Percentiles rank a stretch among this genome's conserved stretches.
These are phyloP conservation scores for Cylas formicarius DNA, from an alignment of 1,140 invertebrate genomes.

Conservation along the genomic window DNA sequence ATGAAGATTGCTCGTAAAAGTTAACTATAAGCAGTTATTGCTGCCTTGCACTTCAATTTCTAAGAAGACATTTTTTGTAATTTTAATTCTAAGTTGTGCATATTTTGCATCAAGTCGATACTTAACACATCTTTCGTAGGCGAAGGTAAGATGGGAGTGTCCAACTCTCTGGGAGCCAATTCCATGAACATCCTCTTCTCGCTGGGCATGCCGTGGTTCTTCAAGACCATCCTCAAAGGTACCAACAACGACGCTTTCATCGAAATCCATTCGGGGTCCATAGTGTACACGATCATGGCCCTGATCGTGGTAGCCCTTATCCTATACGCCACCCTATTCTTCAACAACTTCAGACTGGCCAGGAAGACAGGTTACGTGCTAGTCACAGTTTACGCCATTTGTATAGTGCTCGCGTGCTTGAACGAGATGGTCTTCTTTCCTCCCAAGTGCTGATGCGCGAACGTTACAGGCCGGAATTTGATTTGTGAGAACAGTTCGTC, in stretches of 20 bases:
- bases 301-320: conserved; percentile 52
- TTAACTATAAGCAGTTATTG: no score
- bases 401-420: conserved; percentile 55
- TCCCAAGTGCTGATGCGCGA: background rate
- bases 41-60: no score
- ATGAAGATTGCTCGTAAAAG: no score
- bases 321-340: conserved; percentile 50
- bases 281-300: conserved; percentile 58
- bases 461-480: no score
- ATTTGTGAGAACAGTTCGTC: no score
- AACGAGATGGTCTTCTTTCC: conserved; percentile 31
- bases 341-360: conserved; percentile 53
- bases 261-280: conserved; percentile 50
- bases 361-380: conserved; percentile 52
- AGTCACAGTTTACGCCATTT: conserved; percentile 52
- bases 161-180: conserved; percentile 77
- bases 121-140: conserved; percentile 58
- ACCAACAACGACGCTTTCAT: conserved; percentile 42
- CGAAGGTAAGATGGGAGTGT: conserved; percentile 76
- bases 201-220: conserved; percentile 77
- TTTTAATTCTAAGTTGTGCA: no score
- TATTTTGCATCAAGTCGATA: no score
- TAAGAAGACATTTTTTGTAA: no score
- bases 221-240: conserved; percentile 57
- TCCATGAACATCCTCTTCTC: conserved; percentile 80